phyloP scores from a whole-genome alignment of 2,113 vertebrate species.

The Oryzias woworae region DNA sequence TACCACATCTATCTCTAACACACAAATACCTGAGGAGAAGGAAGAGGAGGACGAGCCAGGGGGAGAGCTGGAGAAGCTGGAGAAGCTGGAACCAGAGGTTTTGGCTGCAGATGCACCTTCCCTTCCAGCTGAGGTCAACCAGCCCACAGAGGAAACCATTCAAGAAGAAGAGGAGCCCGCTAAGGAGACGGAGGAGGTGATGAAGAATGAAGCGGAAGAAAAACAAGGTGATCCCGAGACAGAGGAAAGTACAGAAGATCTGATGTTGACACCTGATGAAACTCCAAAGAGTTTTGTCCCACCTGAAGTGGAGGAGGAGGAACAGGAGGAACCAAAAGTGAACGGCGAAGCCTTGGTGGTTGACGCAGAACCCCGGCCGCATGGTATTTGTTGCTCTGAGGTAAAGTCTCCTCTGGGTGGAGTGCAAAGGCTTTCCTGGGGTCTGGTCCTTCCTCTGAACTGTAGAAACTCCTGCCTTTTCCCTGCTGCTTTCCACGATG shows the following conservation, averaged over 20 bases:
- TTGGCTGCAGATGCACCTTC: not conserved
- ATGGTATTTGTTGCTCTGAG: constrained; percentile 99
- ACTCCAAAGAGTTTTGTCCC: constrained; percentile 52
- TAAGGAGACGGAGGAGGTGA: constrained; percentile 2
- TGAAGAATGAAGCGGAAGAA: constrained; percentile 25
- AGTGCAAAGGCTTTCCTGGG: constrained; percentile 51
- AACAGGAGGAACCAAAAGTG: constrained; percentile 81
- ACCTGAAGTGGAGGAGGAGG: constrained; percentile 53
- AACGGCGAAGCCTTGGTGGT: constrained; percentile 88
- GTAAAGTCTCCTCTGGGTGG: constrained; percentile 85
- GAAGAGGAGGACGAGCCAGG: constrained; percentile 51
- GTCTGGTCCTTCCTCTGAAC: constrained; percentile 43
- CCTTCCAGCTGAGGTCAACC: constrained; percentile 3
- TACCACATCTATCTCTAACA: constrained; percentile 73
- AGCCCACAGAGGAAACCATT: constrained; percentile 12
- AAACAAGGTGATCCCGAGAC: constrained; percentile 28
- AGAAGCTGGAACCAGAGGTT: not conserved
- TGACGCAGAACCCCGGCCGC: constrained; percentile 85
- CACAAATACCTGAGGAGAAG: constrained; percentile 86
- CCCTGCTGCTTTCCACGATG: constrained; percentile 52
- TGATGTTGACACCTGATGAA: constrained; percentile 63
- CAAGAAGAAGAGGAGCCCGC: constrained; percentile 19
- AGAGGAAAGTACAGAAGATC: constrained; percentile 45
- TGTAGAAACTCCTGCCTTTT: constrained; percentile 48
- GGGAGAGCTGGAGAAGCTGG: constrained; percentile 17